Evolutionary conservation across 2,113 vertebrate genomes (phyloP).

Genomic region (Chloropsis hardwickii): DNA sequence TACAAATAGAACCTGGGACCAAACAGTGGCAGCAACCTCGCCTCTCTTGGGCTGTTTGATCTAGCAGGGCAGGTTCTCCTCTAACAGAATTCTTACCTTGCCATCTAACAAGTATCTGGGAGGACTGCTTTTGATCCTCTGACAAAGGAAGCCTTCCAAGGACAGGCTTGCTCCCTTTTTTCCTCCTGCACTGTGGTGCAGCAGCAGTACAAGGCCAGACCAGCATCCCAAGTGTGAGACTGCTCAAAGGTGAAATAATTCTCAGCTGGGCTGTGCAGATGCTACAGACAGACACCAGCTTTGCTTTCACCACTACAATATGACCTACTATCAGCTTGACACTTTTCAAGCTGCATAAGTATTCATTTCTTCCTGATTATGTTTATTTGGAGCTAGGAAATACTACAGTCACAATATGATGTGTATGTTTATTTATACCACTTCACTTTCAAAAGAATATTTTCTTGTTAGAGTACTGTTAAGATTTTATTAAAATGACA

Average conservation of each 20-base stretch:
- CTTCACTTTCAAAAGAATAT: constrained; percentile 23
- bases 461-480: constrained; percentile 32
- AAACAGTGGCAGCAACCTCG: background rate
- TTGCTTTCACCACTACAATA: background rate
- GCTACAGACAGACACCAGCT: background rate
- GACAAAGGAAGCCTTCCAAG: background rate
- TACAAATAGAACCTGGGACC: background rate
- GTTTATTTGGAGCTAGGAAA: background rate
- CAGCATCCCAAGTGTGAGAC: background rate
- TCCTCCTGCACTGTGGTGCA: background rate
- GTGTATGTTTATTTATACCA: background rate
- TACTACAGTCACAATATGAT: background rate
- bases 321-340: background rate
- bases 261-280: background rate
- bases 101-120: background rate
- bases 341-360: background rate
- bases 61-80: background rate
- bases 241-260: background rate
- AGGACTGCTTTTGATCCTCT: background rate
- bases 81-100: background rate
- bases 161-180: background rate
- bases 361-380: background rate
- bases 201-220: background rate
- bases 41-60: background rate
- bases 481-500: constrained; percentile 51